Conservation (phyloP, 2,888 invertebrate species). For the Chouioia cunea region DNA sequence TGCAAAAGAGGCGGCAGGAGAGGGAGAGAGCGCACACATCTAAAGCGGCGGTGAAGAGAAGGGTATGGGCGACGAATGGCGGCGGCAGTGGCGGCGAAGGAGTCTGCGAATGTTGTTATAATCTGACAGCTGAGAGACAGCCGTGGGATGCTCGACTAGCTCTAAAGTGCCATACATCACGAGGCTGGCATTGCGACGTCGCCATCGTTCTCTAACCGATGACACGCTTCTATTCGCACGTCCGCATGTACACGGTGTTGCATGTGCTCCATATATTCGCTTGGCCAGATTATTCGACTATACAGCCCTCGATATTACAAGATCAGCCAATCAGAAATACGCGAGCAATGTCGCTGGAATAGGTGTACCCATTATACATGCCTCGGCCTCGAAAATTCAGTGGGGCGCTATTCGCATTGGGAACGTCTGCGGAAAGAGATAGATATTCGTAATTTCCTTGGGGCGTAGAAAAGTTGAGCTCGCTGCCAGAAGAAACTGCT, state of each 20-base stretch:
- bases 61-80: not conserved
- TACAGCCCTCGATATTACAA: not conserved
- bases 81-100: constrained; percentile 14
- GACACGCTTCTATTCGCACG: constrained; percentile 23
- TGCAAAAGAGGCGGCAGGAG: constrained; percentile 12
- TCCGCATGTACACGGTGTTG: not conserved
- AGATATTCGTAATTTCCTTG: constrained; percentile 61
- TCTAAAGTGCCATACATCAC: constrained; percentile 52
- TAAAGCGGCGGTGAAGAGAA: constrained; percentile 17
- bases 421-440: constrained; percentile 57
- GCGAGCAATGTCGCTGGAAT: constrained; percentile 54
- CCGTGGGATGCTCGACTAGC: constrained; percentile 50
- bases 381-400: constrained; percentile 48
- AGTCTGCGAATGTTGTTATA: constrained; percentile 51
- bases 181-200: constrained; percentile 48
- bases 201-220: constrained; percentile 35
- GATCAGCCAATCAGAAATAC: not conserved
- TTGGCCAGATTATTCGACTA: not conserved
- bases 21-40: not conserved
- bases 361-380: too few species aligned
- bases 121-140: constrained; percentile 55
- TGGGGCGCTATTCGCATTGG: constrained; percentile 40
- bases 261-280: constrained; percentile 8
- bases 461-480: constrained; percentile 13
- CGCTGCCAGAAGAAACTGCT: not conserved